Conservation (phyloP, 2,888 invertebrate genomes). For the Lingula anatina region DNA sequence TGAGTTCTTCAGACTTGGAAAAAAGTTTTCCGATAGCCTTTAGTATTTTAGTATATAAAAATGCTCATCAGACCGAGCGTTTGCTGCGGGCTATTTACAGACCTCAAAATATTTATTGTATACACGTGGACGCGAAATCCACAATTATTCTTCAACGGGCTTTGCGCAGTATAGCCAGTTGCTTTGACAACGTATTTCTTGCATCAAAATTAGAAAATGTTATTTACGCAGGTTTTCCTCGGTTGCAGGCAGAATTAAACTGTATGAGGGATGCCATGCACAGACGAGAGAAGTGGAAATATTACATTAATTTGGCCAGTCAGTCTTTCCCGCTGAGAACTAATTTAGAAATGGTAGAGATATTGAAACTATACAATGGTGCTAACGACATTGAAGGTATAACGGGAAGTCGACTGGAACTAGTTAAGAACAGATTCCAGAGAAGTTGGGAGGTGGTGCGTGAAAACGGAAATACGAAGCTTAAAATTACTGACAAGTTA, state of each 20-base stretch:
- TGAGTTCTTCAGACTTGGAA: constrained; percentile 16
- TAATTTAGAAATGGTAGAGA: constrained; percentile 44
- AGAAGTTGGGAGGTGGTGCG: constrained; percentile 16
- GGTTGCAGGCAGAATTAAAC: constrained; percentile 46
- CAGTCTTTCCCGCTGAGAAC: constrained; percentile 48
- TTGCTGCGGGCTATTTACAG: constrained; percentile 38
- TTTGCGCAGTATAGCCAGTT: constrained; percentile 20
- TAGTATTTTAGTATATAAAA: constrained; percentile 36
- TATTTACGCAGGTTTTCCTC: constrained; percentile 40
- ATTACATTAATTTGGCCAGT: constrained; percentile 48
- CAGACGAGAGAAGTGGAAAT: constrained; percentile 32
- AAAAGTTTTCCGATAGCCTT: constrained; percentile 37
- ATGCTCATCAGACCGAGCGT: constrained; percentile 33
- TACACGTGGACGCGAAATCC: constrained; percentile 44
- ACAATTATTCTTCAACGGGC: constrained; percentile 17
- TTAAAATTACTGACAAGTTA: constrained; percentile 18
- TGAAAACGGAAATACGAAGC: constrained; percentile 11
- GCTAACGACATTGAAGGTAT: constrained; percentile 49
- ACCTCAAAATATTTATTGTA: constrained; percentile 44
- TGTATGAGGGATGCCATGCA: constrained; percentile 43
- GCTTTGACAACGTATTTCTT: constrained; percentile 47
- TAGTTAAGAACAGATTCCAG: constrained; percentile 10
- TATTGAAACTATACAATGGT: constrained; percentile 46
- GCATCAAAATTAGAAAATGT: constrained; percentile 38
- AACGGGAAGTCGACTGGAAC: constrained; percentile 19